Conservation (phyloP, 2,888 invertebrate genomes). For the Mechanitis messenoides region DNA sequence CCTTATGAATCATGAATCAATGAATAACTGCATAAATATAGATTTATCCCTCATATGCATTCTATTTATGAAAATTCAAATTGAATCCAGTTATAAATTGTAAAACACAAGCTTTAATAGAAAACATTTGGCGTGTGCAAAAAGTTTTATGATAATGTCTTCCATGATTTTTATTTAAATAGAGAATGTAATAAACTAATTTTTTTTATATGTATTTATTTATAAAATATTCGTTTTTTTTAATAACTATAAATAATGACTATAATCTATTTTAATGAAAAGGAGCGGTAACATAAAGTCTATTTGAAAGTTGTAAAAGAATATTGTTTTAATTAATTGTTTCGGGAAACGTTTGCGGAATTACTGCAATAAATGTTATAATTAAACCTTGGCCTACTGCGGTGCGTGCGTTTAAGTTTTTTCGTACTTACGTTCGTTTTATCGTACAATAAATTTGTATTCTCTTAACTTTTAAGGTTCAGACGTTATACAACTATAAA, state of each 20-base stretch:
- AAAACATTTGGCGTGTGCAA: slow-evolving; percentile 10
- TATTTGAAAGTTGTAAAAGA: background rate
- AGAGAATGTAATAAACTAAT: no score
- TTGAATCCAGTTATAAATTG: background rate
- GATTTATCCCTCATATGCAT: slow-evolving; percentile 10
- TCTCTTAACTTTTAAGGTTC: slow-evolving; percentile 10
- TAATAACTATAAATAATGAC: no score
- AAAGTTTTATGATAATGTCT: slow-evolving; percentile 6
- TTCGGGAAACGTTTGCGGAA: slow-evolving; percentile 7
- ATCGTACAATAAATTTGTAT: slow-evolving; percentile 25
- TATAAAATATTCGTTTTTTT: no score
- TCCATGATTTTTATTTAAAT: background rate
- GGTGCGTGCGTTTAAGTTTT: slow-evolving; percentile 15
- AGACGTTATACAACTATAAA: no score
- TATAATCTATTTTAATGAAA: background rate
- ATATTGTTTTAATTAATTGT: background rate
- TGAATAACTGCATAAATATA: slow-evolving; percentile 11
- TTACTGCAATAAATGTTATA: slow-evolving; percentile 7
- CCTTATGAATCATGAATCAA: slow-evolving; percentile 19
- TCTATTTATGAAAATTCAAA: slow-evolving; percentile 12
- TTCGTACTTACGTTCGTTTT: slow-evolving; percentile 17
- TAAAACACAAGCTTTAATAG: background rate
- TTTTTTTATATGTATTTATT: no score
- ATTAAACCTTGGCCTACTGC: slow-evolving; percentile 13
- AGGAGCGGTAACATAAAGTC: background rate